Percentiles rank a stretch among this genome's conserved stretches.
Evolutionary conservation across 2,113 vertebrate genomes (phyloP).

Genomic region (Hemicordylus capensis): DNA sequence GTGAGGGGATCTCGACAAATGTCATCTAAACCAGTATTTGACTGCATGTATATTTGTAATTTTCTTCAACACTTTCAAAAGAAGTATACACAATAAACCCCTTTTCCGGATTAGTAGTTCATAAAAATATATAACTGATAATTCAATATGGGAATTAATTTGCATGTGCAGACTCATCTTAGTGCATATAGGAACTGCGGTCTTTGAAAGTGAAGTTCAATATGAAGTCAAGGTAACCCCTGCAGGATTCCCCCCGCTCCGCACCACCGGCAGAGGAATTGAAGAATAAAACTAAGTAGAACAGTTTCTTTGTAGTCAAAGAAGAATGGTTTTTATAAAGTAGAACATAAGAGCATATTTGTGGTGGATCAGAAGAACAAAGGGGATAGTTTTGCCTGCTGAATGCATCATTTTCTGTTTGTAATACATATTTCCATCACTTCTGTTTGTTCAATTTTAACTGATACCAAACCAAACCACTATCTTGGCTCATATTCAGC

Average conservation of each 20-base stretch:
- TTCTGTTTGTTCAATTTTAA: not conserved
- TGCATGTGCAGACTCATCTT: not conserved
- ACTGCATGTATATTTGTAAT: not conserved
- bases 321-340: conserved; percentile 6
- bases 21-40: not conserved
- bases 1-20: not conserved
- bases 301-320: conserved; percentile 17
- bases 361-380: not conserved
- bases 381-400: conserved; percentile 7
- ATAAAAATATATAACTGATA: not conserved
- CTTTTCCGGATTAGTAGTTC: not conserved
- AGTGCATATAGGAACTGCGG: not conserved
- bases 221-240: conserved; percentile 10
- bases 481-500: not conserved
- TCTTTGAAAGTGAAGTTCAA: conserved; percentile 18
- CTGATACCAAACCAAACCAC: not conserved
- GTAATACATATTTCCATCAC: not conserved
- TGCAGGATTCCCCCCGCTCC: not conserved
- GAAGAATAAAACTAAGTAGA: conserved; percentile 4
- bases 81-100: not conserved
- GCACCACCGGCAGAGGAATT: conserved; percentile 1
- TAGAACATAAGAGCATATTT: not conserved
- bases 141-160: conserved; percentile 23
- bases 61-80: conserved; percentile 2
- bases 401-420: conserved; percentile 15